Conservation (phyloP, 2,113 vertebrate genomes). For the human (Homo sapiens) region GRCh38 chr1:48938001-48938500, state of each 20-base stretch:
- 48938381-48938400: slow-evolving; percentile 37
- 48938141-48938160: not conserved
- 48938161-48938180: not conserved
- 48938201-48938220: not conserved
- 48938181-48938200: not conserved
- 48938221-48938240: not conserved
- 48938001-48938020: not conserved
- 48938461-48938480: not conserved
- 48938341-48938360: not conserved
- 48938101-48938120: not conserved
- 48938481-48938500: not conserved
- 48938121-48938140: not conserved
- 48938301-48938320: not conserved
- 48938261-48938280: not conserved
- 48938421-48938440: not conserved
- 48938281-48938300: not conserved
- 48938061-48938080: slow-evolving; percentile 21
- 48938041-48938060: not conserved
- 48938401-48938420: not conserved
- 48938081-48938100: not conserved
- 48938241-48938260: not conserved
- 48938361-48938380: not conserved
- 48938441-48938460: not conserved
- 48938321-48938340: not conserved
- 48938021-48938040: slow-evolving; percentile 33